Conservation (phyloP, 2,888 invertebrate genomes). For the Drosophila histrio region DNA sequence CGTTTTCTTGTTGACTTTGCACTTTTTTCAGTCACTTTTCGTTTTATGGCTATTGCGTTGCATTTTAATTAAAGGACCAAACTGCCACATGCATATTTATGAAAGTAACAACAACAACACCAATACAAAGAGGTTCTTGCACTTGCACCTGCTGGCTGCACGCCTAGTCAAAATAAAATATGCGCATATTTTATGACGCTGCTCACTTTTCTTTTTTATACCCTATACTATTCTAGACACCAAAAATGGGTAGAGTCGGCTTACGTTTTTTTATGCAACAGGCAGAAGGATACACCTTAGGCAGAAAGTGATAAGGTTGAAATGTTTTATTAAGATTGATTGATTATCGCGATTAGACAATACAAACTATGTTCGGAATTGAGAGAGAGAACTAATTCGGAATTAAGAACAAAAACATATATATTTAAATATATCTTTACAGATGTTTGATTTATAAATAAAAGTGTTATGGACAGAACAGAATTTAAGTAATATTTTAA, state of each 20-base stretch:
- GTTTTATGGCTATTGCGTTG: slow-evolving; percentile 44
- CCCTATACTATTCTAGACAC: background rate
- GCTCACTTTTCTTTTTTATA: slow-evolving; percentile 59
- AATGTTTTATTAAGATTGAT: too few relatives aligned
- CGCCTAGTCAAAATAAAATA: slow-evolving; percentile 78
- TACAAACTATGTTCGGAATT: too few relatives aligned
- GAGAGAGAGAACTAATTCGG: too few relatives aligned
- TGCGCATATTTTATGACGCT: slow-evolving; percentile 75
- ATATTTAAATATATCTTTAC: too few relatives aligned
- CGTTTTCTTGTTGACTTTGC: slow-evolving; percentile 20
- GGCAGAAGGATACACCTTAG: background rate
- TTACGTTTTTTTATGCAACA: background rate
- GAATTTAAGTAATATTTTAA: too few relatives aligned
- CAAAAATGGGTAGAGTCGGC: background rate
- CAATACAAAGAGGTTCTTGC: slow-evolving; percentile 26
- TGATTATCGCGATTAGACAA: too few relatives aligned
- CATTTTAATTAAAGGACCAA: slow-evolving; percentile 76
- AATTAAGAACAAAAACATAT: too few relatives aligned
- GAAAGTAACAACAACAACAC: slow-evolving; percentile 45
- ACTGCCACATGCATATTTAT: slow-evolving; percentile 77
- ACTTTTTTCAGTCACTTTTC: slow-evolving; percentile 11
- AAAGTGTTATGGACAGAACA: too few relatives aligned
- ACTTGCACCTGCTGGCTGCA: slow-evolving; percentile 56
- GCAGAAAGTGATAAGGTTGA: too few relatives aligned
- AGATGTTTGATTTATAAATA: too few relatives aligned